Base-by-base conservation (phyloP, 2,113 vertebrate species). In the Tragelaphus buxtoni region DNA sequence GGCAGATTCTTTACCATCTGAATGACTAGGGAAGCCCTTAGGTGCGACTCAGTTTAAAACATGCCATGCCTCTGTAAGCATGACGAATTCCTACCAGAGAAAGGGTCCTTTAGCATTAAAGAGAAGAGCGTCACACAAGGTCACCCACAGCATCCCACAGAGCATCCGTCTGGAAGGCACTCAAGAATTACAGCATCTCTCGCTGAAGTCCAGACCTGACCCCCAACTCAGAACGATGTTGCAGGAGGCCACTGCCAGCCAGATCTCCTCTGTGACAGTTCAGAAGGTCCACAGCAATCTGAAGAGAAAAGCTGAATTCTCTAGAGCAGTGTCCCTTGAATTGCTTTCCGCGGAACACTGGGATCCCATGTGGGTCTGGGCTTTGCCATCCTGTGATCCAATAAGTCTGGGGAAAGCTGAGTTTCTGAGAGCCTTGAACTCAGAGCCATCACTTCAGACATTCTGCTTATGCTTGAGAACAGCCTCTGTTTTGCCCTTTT, bases 281-380 rank as follows among this genome's bases (percentile, higher is more conserved):
- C 89, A 82, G 90, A 97, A 96, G 96, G 55, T 74, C 30, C 26
- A 47, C 47, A 22, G 65, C 5, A 14, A 56, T 85, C 49, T 80
- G 45, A 42, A 90, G 90, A 93, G 93, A 82, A 94, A 96, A 93
- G 93, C 61, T 65, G 88, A 56, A 32, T 17, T 76, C 32, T 93
- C 74, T 77, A 65, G 18, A 88, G 35, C 55, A 16, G 60, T 11
- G 32, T 32, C 93, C 84, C 65, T 60, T 45, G 42, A 80, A 69
- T 9, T 10, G 47, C 56, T 94, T 56, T 76, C 79, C 10, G 4
- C 0, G 4, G 61, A 91, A 81, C 49, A 30, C 84, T 35, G 10
- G 94, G 22, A 58, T 58, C 10, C 20, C 30, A 11, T 0, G 9
- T 20, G 39, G 8, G 0, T 7, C n/a, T 69, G 74, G 3, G 7